Evolutionary conservation across 2,797 vertebrate species (phyloP).

Genomic region (Perodicticus potto): DNA sequence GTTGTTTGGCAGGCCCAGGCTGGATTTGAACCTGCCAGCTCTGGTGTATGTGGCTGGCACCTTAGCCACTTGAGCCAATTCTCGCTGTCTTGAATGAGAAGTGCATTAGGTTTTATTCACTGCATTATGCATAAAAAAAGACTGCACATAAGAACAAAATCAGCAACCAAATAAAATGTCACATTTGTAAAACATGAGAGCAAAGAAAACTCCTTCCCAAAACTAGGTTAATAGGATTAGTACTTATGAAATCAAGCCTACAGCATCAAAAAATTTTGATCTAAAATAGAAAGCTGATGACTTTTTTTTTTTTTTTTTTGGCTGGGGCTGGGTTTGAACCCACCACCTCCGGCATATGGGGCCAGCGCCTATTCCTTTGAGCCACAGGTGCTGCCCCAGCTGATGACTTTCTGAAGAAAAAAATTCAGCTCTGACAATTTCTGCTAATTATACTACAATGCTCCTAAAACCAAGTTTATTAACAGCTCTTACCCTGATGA

Average conservation of each 20-base stretch:
- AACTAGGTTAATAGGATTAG: constrained; percentile 37
- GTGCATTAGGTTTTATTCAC: not conserved
- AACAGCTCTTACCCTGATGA: not conserved
- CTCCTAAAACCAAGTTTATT: constrained; percentile 25
- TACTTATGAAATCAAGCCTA: not conserved
- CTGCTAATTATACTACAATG: not conserved
- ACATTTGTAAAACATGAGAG: not conserved
- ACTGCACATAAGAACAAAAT: constrained; percentile 23
- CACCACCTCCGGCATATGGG: no score
- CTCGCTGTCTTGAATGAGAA: not conserved
- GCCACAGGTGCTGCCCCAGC: not conserved
- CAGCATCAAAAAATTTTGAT: not conserved
- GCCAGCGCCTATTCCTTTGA: no score
- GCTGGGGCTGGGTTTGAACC: no score
- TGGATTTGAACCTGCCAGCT: no score
- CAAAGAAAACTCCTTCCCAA: constrained; percentile 29
- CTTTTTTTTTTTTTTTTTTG: not conserved
- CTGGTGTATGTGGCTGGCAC: no score
- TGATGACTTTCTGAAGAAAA: not conserved
- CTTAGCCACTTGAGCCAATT: no score
- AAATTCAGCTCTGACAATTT: not conserved
- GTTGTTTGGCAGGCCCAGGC: no score
- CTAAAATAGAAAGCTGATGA: not conserved
- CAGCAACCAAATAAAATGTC: constrained; percentile 33
- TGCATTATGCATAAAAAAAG: not conserved